These are phyloP conservation scores for Xiphophorus couchianus DNA, from an alignment of 2,113 vertebrate genomes.

Conservation along the genomic window DNA sequence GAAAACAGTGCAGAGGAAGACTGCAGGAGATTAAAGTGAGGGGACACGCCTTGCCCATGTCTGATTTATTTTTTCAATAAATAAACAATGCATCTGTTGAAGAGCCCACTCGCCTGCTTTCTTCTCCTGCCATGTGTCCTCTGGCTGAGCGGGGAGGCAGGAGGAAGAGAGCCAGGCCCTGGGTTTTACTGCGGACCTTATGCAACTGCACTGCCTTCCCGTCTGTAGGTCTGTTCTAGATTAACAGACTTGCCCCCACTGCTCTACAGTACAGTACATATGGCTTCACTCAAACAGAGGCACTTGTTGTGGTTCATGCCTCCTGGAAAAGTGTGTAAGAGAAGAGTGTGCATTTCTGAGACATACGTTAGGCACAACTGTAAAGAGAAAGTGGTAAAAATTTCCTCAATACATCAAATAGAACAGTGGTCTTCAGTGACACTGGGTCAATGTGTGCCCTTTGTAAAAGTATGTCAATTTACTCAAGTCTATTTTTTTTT, in stretches of 20 bases:
- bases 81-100: conserved; percentile 62
- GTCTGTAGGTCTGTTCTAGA: conserved; percentile 56
- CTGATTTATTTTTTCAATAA: conserved; percentile 64
- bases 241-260: conserved; percentile 44
- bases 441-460: no score
- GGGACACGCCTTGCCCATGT: conserved; percentile 24
- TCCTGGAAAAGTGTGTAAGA: conserved; percentile 10
- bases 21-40: conserved; percentile 54
- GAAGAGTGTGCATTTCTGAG: background rate
- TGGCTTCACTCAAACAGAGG: conserved; percentile 63
- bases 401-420: no score
- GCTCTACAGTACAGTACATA: conserved; percentile 26
- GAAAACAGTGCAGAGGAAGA: conserved; percentile 26
- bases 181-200: conserved; percentile 42
- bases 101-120: conserved; percentile 40
- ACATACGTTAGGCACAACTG: background rate
- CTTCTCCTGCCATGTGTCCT: conserved; percentile 66
- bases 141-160: conserved; percentile 25
- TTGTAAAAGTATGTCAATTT: no score
- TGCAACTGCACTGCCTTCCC: conserved; percentile 51
- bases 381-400: background rate
- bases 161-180: conserved; percentile 34
- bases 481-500: no score
- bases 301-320: conserved; percentile 59
- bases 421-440: no score